Evolutionary conservation across 2,888 invertebrate genomes (phyloP).

Genomic region (Scaptomyza parva): DNA sequence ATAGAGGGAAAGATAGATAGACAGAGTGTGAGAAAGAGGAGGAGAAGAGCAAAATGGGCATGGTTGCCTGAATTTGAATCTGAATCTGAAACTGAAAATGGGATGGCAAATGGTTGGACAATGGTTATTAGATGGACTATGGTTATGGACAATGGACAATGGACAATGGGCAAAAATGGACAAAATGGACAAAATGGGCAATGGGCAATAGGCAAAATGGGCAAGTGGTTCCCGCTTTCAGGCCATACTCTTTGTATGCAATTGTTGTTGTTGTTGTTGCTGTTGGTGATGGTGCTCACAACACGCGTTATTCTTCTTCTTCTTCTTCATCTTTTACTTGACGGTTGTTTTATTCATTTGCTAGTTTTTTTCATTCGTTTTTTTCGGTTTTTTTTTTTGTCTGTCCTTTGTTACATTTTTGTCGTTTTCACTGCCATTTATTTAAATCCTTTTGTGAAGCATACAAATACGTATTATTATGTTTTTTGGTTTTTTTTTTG

Average conservation of each 20-base stretch:
- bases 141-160: constrained; percentile 53
- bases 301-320: constrained; percentile 11
- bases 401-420: constrained; percentile 53
- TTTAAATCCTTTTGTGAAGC: constrained; percentile 51
- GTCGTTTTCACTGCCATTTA: constrained; percentile 50
- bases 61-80: constrained; percentile 38
- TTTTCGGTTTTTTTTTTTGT: constrained; percentile 23
- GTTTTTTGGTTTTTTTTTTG: neutral
- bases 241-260: constrained; percentile 35
- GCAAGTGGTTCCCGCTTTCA: constrained; percentile 49
- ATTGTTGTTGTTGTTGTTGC: constrained; percentile 36
- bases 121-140: constrained; percentile 69
- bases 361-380: constrained; percentile 25
- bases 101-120: constrained; percentile 71
- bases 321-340: constrained; percentile 5
- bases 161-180: constrained; percentile 43
- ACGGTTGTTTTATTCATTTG: constrained; percentile 23
- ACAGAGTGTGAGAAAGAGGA: constrained; percentile 42
- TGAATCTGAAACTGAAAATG: constrained; percentile 59
- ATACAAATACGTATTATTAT: constrained; percentile 10
- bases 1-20: constrained; percentile 5
- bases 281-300: constrained; percentile 36
- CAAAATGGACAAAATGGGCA: constrained; percentile 49
- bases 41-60: constrained; percentile 31
- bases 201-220: constrained; percentile 52